phyloP scores from a whole-genome alignment of 2,888 invertebrate genomes.

The Eupithecia exiguata region DNA sequence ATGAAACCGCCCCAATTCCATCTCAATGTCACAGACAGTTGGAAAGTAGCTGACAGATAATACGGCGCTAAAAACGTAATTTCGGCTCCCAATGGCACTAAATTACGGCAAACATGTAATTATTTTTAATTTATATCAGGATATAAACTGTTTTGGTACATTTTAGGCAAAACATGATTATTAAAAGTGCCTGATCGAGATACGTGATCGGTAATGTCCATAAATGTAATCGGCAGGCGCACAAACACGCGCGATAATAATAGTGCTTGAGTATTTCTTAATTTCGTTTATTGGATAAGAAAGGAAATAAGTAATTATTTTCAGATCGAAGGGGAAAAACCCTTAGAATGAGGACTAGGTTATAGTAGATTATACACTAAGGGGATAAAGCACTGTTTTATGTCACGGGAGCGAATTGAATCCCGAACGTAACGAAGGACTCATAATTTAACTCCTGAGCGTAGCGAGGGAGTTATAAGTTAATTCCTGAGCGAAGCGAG shows the following conservation, averaged over 20 bases:
- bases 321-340: background rate
- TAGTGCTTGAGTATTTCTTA: constrained; percentile 20
- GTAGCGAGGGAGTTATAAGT: too few relatives aligned
- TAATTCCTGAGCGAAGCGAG: too few relatives aligned
- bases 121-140: constrained; percentile 47
- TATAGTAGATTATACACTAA: too few relatives aligned
- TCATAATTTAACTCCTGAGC: too few relatives aligned
- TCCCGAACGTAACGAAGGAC: too few relatives aligned
- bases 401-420: too few relatives aligned
- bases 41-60: constrained; percentile 53
- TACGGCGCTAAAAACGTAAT: constrained; percentile 50
- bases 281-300: constrained; percentile 24
- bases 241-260: constrained; percentile 27
- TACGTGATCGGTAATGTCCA: constrained; percentile 31
- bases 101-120: constrained; percentile 49
- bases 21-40: constrained; percentile 56
- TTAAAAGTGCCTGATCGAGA: constrained; percentile 27
- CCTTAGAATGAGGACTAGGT: background rate
- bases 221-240: constrained; percentile 27
- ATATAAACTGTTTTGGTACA: constrained; percentile 30
- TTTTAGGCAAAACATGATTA: constrained; percentile 28
- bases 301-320: background rate
- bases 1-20: constrained; percentile 52
- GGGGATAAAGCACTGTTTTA: too few relatives aligned
- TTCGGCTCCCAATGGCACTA: constrained; percentile 45